Evolutionary conservation across 2,888 invertebrate species (phyloP).

Genomic region (Stenurella melanura): DNA sequence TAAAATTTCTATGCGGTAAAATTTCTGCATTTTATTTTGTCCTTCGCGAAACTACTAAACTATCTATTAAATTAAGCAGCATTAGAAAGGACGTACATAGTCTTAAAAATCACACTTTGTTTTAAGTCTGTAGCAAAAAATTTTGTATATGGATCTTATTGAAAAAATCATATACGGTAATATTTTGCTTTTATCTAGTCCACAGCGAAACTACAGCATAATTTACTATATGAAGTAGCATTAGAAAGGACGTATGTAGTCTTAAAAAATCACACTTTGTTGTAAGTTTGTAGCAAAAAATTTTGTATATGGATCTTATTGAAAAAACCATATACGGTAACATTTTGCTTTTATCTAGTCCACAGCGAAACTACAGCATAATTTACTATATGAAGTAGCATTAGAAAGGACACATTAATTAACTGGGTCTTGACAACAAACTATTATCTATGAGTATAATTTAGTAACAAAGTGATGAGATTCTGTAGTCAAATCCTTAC

Average conservation of each 20-base stretch:
- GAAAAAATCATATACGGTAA: not conserved
- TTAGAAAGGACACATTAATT: not conserved
- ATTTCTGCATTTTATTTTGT: slow-evolving; percentile 51
- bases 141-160: not conserved
- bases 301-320: slow-evolving; percentile 5
- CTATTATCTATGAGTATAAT: no score
- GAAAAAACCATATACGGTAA: not conserved
- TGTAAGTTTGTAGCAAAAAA: not conserved
- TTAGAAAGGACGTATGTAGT: not conserved
- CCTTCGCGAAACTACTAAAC: slow-evolving; percentile 54
- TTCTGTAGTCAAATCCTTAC: no score
- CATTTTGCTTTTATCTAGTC: not conserved
- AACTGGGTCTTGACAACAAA: not conserved
- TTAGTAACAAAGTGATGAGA: no score
- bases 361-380: not conserved
- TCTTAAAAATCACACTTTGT: not conserved
- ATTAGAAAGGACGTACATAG: slow-evolving; percentile 55
- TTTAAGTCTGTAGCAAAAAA: not conserved
- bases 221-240: not conserved
- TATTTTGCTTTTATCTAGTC: not conserved
- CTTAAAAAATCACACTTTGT: not conserved
- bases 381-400: not conserved
- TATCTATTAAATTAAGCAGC: slow-evolving; percentile 47
- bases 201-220: not conserved
- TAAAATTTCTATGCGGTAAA: slow-evolving; percentile 49